Percentiles rank a stretch among this genome's conserved stretches.
These are phyloP conservation scores for Dreissena polymorpha DNA, from an alignment of 1,140 invertebrate genomes.

Conservation along the genomic window DNA sequence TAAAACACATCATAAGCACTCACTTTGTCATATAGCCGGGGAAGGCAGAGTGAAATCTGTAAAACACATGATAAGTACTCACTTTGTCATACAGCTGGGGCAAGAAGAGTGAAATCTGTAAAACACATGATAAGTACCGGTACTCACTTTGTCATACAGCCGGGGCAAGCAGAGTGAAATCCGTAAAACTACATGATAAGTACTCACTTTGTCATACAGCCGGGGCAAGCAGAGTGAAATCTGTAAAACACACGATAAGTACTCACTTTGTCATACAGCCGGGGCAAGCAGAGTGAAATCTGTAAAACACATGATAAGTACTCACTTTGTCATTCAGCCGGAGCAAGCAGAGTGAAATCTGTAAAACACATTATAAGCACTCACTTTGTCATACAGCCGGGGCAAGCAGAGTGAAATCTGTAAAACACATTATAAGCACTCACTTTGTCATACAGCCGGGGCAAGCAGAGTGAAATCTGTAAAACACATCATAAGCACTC, in stretches of 20 bases:
- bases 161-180: slow-evolving; percentile 82
- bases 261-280: slow-evolving; percentile 87
- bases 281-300: slow-evolving; percentile 81
- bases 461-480: slow-evolving; percentile 77
- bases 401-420: slow-evolving; percentile 80
- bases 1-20: background rate
- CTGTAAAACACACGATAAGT: too few species aligned
- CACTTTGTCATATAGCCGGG: slow-evolving; percentile 88
- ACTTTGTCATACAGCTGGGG: slow-evolving; percentile 89
- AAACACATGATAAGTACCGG: too few species aligned
- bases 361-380: background rate
- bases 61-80: background rate
- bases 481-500: slow-evolving; percentile 1
- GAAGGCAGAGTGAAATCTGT: slow-evolving; percentile 80
- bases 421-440: background rate
- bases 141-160: slow-evolving; percentile 86
- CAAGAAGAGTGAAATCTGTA: slow-evolving; percentile 69
- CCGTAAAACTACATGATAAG: too few species aligned
- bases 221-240: slow-evolving; percentile 82
- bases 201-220: slow-evolving; percentile 86
- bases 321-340: slow-evolving; percentile 87
- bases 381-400: slow-evolving; percentile 87
- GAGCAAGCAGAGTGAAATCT: slow-evolving; percentile 80
- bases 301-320: background rate
- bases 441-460: slow-evolving; percentile 88